These are phyloP conservation scores for Ecdyonurus torrentis DNA, from an alignment of 2,888 invertebrate genomes.

Conservation along the genomic window DNA sequence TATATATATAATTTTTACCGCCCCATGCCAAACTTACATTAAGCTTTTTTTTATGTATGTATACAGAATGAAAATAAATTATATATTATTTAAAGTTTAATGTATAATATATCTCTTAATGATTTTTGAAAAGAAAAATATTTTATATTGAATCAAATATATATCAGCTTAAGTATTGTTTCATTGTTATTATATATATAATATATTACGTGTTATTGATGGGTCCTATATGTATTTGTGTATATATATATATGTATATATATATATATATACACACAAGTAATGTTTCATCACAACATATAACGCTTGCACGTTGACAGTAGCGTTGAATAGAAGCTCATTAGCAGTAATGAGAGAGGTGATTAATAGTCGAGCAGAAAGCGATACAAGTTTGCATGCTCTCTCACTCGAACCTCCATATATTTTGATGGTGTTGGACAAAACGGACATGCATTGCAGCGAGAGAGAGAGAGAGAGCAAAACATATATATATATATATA, in stretches of 20 bases:
- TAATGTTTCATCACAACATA: too few species aligned
- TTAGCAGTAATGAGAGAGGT: slow-evolving; percentile 2
- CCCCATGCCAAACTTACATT: neutral
- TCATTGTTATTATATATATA: too few species aligned
- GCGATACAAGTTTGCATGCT: neutral
- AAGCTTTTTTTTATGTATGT: neutral
- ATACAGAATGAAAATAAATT: neutral
- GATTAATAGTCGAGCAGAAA: neutral
- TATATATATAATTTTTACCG: neutral
- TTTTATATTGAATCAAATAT: neutral
- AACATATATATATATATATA: too few species aligned
- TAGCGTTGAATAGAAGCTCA: slow-evolving; percentile 1
- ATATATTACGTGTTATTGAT: neutral
- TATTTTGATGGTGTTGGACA: neutral
- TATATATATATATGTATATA: too few species aligned
- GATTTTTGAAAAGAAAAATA: neutral
- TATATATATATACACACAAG: too few species aligned
- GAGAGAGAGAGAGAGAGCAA: too few species aligned
- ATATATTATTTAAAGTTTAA: neutral
- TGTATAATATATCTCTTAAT: neutral
- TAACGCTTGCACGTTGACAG: neutral
- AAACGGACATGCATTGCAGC: neutral
- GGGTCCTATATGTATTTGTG: too few species aligned
- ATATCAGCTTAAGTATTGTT: neutral
- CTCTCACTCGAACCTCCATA: neutral